Evolutionary conservation across 2,888 invertebrate genomes (phyloP).

Genomic region (Eupithecia abbreviata): DNA sequence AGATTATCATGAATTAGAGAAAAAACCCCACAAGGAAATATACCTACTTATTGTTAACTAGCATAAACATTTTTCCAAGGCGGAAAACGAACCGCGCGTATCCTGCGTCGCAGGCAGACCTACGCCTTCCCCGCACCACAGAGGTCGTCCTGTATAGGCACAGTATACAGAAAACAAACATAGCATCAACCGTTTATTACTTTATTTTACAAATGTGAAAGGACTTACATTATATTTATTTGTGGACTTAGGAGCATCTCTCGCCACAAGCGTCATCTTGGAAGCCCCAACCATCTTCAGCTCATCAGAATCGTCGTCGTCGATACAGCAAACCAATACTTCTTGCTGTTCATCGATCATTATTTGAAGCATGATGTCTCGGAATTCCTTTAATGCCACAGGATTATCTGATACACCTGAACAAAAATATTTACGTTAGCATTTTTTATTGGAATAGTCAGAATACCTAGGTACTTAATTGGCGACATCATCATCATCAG

Average conservation of each 20-base stretch:
- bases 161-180: no score
- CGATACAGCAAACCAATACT: slow-evolving; percentile 54
- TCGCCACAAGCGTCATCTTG: slow-evolving; percentile 39
- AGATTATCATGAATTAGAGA: no score
- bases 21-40: no score
- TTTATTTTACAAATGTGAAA: not conserved
- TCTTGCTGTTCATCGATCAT: slow-evolving; percentile 35
- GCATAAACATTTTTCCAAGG: no score
- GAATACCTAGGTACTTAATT: not conserved
- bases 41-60: no score
- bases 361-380: slow-evolving; percentile 30
- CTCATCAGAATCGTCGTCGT: slow-evolving; percentile 47
- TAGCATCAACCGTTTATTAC: not conserved
- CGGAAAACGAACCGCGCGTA: no score
- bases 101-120: no score
- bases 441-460: not conserved
- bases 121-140: no score
- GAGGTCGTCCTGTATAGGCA: no score
- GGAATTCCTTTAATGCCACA: slow-evolving; percentile 50
- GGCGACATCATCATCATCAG: no score
- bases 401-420: slow-evolving; percentile 50
- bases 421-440: slow-evolving; percentile 8
- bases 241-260: slow-evolving; percentile 1
- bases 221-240: not conserved
- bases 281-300: slow-evolving; percentile 52